Evolutionary conservation across 30 jellyfish, hydroid and myxozoan genomes (phyloP).

Genomic region (Nemopilema nomurai): DNA sequence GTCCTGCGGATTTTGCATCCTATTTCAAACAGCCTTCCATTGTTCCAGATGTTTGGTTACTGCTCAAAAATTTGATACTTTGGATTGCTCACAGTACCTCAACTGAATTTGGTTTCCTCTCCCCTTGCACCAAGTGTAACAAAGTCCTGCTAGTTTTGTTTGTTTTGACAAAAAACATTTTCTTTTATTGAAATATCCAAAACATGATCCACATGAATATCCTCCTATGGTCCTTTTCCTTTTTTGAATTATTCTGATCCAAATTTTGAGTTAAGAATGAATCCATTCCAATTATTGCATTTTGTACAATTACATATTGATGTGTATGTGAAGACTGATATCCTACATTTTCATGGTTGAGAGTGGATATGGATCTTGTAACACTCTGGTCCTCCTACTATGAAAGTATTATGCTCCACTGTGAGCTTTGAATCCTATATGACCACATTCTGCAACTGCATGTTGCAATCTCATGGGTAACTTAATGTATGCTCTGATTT

Average conservation of each 20-base stretch:
- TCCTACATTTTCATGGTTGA: not conserved
- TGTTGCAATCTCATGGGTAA: conserved; percentile 5
- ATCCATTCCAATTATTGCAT: not conserved
- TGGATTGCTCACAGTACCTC: not conserved
- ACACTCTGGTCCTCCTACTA: not conserved
- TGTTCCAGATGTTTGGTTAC: too few species aligned
- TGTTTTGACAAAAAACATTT: not conserved
- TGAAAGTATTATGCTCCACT: not conserved
- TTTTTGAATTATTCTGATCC: not conserved
- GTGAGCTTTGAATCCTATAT: not conserved
- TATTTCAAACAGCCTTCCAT: not conserved
- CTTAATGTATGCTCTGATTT: conserved; percentile 8
- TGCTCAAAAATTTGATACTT: not conserved
- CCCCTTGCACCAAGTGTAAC: not conserved
- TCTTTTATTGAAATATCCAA: not conserved
- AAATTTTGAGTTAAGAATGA: not conserved
- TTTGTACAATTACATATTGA: not conserved
- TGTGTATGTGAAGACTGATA: not conserved
- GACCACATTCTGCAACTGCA: conserved; percentile 24
- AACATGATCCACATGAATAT: not conserved
- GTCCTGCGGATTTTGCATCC: not conserved
- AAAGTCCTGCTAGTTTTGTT: not conserved
- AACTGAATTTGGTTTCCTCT: not conserved
- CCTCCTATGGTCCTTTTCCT: not conserved
- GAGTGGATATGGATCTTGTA: not conserved